Percentiles rank a stretch among this genome's conserved stretches.
phyloP scores from a whole-genome alignment of 2,797 vertebrate species.

The Erethizon dorsatum region DNA sequence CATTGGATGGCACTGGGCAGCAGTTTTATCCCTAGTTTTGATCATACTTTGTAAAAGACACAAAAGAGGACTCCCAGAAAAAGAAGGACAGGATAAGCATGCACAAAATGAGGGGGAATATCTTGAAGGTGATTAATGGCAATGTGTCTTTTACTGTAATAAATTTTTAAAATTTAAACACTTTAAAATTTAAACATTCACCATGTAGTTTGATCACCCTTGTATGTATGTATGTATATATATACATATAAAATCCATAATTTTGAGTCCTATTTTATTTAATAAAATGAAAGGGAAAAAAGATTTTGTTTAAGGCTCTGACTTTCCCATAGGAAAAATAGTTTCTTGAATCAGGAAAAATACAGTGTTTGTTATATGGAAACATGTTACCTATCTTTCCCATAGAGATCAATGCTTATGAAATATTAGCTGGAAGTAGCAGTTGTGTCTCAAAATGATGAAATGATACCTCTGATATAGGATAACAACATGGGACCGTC shows the following conservation, averaged over 20 bases:
- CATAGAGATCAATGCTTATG: conserved; percentile 22
- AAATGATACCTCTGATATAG: conserved; percentile 53
- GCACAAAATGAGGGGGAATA: not conserved
- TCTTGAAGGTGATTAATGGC: not conserved
- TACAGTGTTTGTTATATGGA: not conserved
- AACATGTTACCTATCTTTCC: conserved; percentile 14
- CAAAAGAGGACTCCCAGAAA: not conserved
- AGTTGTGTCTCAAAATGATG: conserved; percentile 41
- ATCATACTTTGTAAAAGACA: not conserved
- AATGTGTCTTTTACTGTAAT: not conserved
- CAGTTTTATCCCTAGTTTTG: not conserved
- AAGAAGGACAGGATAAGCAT: not conserved
- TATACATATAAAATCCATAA: not conserved
- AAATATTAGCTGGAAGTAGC: conserved; percentile 27
- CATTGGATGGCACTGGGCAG: not conserved
- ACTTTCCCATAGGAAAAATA: not conserved
- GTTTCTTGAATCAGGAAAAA: conserved; percentile 43
- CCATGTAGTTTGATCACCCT: not conserved
- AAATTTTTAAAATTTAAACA: not conserved
- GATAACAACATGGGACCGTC: not conserved
- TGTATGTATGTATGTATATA: not conserved
- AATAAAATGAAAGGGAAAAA: conserved; percentile 7
- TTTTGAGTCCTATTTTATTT: conserved; percentile 48
- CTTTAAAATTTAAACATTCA: not conserved
- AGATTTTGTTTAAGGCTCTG: conserved; percentile 26